Base-by-base conservation (phyloP, 2,113 vertebrate genomes). In the Vulpes lagopus region DNA sequence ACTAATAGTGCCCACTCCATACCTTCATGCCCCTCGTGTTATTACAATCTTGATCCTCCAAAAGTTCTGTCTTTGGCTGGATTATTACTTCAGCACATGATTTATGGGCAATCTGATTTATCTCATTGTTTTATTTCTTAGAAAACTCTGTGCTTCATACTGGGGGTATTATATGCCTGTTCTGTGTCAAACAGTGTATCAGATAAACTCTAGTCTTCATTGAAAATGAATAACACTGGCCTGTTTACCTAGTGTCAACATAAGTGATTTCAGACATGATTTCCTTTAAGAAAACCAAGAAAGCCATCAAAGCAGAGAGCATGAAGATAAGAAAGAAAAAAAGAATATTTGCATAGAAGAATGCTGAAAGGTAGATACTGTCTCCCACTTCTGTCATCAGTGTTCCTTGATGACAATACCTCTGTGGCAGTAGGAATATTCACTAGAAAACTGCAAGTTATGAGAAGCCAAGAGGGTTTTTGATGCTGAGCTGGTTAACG, bases 171-270 rank as follows among this genome's bases (percentile, higher is more conserved):
- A 84, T 69, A 30, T 89, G 80, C 62, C 91, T 95, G 89, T 93
- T 96, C 78, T 95, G 32, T 94, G 73, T 95, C 96, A 95, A 98
- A 94, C 73, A 93, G 65, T 89, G 71, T 94, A 32, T 81, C 94
- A 92, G 80, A 93, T 95, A 88, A 95, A 97, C 91, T 85, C 81
- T 69, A 86, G 80, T 95, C 81, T 96, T 97, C 84, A n/a, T 17
- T 89, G 82, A 91, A 95, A 98, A 94, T 95, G 51, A 94, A 93
- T 95, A 96, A 38, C 76, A 86, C 55, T 80, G 62, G 55, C 38
- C 43, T 96, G 74, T 97, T 96, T 96, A 93, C 69, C 97, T 86
- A 97, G 85, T 59, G 85, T 97, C 62, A 60, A 64, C 27, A 73
- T 69, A 94, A 57, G 62, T 95, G 89, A 89, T 79, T 94, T 76